These are phyloP conservation scores for Limenitis camilla DNA, from an alignment of 2,888 invertebrate genomes.

Conservation along the genomic window DNA sequence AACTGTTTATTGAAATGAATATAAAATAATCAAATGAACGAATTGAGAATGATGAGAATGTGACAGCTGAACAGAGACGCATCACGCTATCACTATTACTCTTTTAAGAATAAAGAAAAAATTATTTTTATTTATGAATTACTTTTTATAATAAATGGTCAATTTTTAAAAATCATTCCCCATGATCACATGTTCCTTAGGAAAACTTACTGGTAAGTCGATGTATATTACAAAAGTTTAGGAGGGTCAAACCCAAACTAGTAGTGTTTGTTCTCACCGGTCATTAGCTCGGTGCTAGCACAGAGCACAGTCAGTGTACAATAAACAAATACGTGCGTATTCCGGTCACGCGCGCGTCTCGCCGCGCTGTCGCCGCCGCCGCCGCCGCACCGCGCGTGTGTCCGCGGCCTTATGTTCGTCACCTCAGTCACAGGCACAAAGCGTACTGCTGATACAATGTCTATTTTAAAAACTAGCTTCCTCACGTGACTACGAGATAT, in stretches of 20 bases:
- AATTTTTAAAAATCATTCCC: too few species aligned
- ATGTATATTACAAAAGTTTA: not conserved
- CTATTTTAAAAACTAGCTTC: conserved; percentile 4
- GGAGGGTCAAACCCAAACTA: not conserved
- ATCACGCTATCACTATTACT: too few species aligned
- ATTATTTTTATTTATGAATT: too few species aligned
- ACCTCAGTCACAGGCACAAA: conserved; percentile 5
- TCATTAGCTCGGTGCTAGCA: conserved; percentile 9
- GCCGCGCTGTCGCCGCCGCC: conserved; percentile 19
- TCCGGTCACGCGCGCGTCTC: conserved; percentile 23
- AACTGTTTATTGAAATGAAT: not conserved
- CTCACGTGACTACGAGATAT: too few species aligned
- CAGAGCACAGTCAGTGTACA: conserved; percentile 1
- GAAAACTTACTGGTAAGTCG: not conserved
- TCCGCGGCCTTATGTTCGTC: conserved; percentile 19
- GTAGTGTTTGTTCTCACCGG: conserved; percentile 10
- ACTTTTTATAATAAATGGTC: too few species aligned
- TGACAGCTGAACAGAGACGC: too few species aligned
- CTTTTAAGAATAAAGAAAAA: too few species aligned
- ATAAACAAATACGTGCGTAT: conserved; percentile 13
- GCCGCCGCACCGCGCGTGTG: conserved; percentile 18
- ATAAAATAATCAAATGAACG: not conserved
- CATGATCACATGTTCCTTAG: too few species aligned
- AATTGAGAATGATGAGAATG: too few species aligned
- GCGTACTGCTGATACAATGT: not conserved